Conservation (phyloP, 2,888 invertebrate species). For the Sesamia inferens region DNA sequence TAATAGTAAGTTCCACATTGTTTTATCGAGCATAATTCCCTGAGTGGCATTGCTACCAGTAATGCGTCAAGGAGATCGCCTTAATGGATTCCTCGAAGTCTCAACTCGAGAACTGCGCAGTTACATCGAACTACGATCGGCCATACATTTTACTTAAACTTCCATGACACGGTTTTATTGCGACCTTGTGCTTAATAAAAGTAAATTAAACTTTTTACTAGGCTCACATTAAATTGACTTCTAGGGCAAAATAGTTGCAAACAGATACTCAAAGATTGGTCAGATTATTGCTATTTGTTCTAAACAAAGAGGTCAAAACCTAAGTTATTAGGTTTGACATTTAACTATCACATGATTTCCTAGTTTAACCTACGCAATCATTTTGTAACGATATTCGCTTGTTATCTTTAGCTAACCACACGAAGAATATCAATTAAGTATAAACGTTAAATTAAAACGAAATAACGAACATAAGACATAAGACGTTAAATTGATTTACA, state of each 20-base stretch:
- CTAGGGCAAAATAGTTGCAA: constrained; percentile 27
- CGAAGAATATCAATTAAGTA: constrained; percentile 11
- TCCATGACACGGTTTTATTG: constrained; percentile 74
- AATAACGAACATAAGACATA: constrained; percentile 7
- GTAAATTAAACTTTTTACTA: constrained; percentile 65
- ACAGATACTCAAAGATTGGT: constrained; percentile 12
- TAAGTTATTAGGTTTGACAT: constrained; percentile 5
- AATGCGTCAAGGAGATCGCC: constrained; percentile 81
- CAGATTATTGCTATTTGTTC: background rate
- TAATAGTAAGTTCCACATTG: constrained; percentile 75
- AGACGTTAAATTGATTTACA: constrained; percentile 52
- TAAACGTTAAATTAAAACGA: constrained; percentile 15
- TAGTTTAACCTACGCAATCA: constrained; percentile 13
- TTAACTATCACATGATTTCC: constrained; percentile 28
- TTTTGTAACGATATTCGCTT: constrained; percentile 17
- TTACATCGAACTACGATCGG: constrained; percentile 74
- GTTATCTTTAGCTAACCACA: constrained; percentile 6
- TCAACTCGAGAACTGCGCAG: constrained; percentile 81
- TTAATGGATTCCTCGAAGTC: constrained; percentile 82
- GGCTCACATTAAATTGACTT: constrained; percentile 56
- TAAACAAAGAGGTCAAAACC: background rate
- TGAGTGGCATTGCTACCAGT: constrained; percentile 71
- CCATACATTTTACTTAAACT: constrained; percentile 76
- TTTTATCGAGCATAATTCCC: constrained; percentile 64
- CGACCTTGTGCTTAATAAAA: constrained; percentile 74